Evolutionary conservation across 2,888 invertebrate genomes (phyloP).

Genomic region (Apoda limacodes): DNA sequence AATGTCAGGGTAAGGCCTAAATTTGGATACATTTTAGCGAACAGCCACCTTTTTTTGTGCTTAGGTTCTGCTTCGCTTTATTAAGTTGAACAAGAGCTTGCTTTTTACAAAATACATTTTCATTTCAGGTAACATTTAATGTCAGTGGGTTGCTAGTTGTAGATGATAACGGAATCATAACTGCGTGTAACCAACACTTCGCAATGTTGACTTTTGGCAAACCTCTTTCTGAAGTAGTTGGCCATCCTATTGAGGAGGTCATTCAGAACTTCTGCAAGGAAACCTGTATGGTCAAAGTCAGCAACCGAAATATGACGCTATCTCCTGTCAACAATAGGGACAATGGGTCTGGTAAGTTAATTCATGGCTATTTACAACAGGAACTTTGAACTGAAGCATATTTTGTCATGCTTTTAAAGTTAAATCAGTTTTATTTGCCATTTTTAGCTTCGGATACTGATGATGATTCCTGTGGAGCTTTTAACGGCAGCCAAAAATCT

Average conservation of each 20-base stretch:
- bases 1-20: conserved; percentile 50
- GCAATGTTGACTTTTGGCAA: conserved; percentile 75
- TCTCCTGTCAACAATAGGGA: too few relatives aligned
- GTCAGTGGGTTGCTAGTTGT: conserved; percentile 76
- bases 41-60: not conserved
- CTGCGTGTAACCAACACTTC: conserved; percentile 76
- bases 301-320: conserved; percentile 64
- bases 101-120: not conserved
- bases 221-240: conserved; percentile 68
- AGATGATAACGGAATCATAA: conserved; percentile 71
- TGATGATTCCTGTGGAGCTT: conserved; percentile 60
- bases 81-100: not conserved
- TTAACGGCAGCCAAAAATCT: conserved; percentile 62
- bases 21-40: too few relatives aligned
- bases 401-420: not conserved
- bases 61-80: not conserved
- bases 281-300: conserved; percentile 53
- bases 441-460: conserved; percentile 54
- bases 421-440: too few relatives aligned
- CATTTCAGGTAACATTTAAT: conserved; percentile 66
- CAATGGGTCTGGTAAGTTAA: conserved; percentile 38
- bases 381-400: not conserved
- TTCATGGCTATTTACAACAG: not conserved
- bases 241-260: conserved; percentile 65
- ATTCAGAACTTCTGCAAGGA: conserved; percentile 74